These are phyloP conservation scores for Daubentonia madagascariensis DNA, from an alignment of 2,113 vertebrate genomes.

Conservation along the genomic window DNA sequence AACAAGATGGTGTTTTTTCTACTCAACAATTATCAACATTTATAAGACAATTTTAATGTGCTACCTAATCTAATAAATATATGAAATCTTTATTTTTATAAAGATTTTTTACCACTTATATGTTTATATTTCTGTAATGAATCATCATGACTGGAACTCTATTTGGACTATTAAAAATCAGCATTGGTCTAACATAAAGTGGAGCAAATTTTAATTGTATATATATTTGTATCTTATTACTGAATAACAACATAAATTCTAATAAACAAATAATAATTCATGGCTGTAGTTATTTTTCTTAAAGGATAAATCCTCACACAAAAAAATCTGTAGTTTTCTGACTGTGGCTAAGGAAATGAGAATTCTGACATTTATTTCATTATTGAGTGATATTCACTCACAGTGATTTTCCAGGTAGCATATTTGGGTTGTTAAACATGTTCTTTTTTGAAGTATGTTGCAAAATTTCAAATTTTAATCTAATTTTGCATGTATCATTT, in stretches of 20 bases:
- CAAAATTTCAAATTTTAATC: background rate
- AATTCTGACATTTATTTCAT: too few species aligned
- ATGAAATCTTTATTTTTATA: background rate
- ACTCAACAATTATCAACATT: background rate
- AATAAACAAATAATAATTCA: background rate
- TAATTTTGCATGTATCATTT: background rate
- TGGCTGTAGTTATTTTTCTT: too few species aligned
- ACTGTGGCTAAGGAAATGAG: background rate
- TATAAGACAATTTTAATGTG: background rate
- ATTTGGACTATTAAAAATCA: background rate
- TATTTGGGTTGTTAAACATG: background rate
- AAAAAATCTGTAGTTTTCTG: background rate
- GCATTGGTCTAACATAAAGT: background rate
- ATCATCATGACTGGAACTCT: background rate
- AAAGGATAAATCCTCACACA: background rate
- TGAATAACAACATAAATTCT: background rate
- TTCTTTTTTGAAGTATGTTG: background rate
- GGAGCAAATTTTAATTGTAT: background rate
- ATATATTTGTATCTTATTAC: background rate
- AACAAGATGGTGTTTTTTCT: background rate
- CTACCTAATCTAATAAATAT: background rate
- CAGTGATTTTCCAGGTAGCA: background rate
- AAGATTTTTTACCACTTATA: background rate
- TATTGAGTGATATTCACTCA: background rate
- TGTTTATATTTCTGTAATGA: background rate